Evolutionary conservation across 2,888 invertebrate species (phyloP), one percentile per base, ranked within the genome.

Genomic region (Villa cingulata): DNA sequence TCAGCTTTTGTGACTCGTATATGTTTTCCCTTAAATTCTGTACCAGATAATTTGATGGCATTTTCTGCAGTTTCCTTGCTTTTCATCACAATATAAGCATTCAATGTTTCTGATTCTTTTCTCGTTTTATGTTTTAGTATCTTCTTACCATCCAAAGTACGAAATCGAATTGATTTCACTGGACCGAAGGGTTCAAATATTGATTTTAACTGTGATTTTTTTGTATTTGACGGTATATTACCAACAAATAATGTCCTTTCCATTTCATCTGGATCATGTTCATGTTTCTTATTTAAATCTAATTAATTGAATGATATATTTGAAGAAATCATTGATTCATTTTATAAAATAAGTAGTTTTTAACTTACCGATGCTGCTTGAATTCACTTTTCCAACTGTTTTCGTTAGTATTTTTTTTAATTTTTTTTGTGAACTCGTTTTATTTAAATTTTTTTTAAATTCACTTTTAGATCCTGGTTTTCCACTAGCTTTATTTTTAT

Each of bases 221-320:
- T 70, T 1, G 63, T 65, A 40, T 65, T 68, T 0, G 58, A 55
- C 0, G 69, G 65, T 1, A 70, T 48, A 53, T 70, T 70, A 1
- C 70, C 70, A 23, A 69, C 59, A 50, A 69, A 70, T 2, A 70
- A 50, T 1, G 70, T 70, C 15, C 58, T 54, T 10, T 57, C 59
- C 23, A 60, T 58, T 12, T 50, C 47, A 2, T 48, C 56, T 1
- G 61, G 58, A 49, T 58, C 51, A 12, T 32, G 12, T 32, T 58
- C 51, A 12, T 32, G 12, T 32, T 32, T 32, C 12, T 12, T 32
- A 32, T 12, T 3, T 32, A 32, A 32, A 32, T 12, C 12, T 32
- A 3, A 12, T 12, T 1, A 32, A 12, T 32, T 12, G 12, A 32
- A 32, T 12, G 9, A 32, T 32, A 12, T 5, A 32, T 2, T 12